phyloP scores from a whole-genome alignment of 2,888 invertebrate species.

The Drosophila stalkeri region DNA sequence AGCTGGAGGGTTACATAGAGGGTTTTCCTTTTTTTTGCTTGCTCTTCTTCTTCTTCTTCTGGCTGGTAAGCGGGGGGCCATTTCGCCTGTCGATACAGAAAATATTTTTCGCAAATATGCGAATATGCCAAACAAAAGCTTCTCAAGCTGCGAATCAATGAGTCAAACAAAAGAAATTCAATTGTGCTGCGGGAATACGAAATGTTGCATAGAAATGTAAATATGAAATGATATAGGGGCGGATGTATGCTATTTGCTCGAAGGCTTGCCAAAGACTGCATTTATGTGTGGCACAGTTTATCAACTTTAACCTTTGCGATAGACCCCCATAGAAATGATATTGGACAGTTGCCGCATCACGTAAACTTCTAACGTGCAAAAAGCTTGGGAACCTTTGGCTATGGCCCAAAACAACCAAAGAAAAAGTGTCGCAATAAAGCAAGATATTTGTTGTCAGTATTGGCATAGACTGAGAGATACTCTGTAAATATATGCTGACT shows the following conservation, averaged over 20 bases:
- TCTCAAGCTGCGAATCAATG: slow-evolving; percentile 59
- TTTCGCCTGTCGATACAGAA: slow-evolving; percentile 22
- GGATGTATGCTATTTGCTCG: not conserved
- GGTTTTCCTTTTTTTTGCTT: not conserved
- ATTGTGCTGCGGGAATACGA: slow-evolving; percentile 5
- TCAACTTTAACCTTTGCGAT: slow-evolving; percentile 38
- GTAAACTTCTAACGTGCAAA: slow-evolving; percentile 53
- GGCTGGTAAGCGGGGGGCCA: slow-evolving; percentile 2
- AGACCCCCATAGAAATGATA: slow-evolving; percentile 17
- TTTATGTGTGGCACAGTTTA: slow-evolving; percentile 17
- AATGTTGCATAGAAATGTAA: slow-evolving; percentile 29
- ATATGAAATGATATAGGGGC: slow-evolving; percentile 25
- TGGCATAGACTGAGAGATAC: not conserved
- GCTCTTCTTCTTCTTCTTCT: not conserved
- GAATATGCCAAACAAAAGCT: slow-evolving; percentile 62
- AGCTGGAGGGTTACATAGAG: slow-evolving; percentile 39
- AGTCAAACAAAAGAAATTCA: slow-evolving; percentile 54
- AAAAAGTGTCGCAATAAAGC: slow-evolving; percentile 34
- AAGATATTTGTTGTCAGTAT: not conserved
- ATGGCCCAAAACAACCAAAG: slow-evolving; percentile 11
- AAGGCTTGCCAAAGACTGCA: slow-evolving; percentile 27
- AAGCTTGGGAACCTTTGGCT: slow-evolving; percentile 34
- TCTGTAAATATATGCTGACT: not conserved
- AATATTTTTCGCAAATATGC: slow-evolving; percentile 38
- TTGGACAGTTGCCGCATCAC: slow-evolving; percentile 60